Evolutionary conservation across 2,888 invertebrate species (phyloP).

Genomic region (Dorcus parallelipipedus): DNA sequence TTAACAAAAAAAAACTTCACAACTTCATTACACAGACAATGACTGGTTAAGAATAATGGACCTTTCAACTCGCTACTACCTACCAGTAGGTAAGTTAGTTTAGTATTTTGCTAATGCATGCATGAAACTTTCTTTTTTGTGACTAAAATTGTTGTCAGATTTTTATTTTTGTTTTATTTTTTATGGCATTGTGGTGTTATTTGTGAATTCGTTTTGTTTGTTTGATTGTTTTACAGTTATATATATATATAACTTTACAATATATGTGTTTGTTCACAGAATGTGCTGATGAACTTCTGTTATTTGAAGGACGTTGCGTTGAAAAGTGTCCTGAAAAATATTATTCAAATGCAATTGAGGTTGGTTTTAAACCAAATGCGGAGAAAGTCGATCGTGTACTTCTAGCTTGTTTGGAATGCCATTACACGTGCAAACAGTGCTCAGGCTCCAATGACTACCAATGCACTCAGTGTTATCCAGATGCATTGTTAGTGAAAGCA

Average conservation of each 20-base stretch:
- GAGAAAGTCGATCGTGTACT: conserved; percentile 24
- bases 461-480: conserved; percentile 65
- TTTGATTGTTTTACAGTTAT: neutral
- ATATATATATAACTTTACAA: conserved; percentile 35
- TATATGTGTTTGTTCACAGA: conserved; percentile 59
- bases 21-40: neutral
- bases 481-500: conserved; percentile 55
- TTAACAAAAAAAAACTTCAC: neutral
- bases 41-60: neutral
- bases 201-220: neutral
- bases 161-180: conserved; percentile 25
- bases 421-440: conserved; percentile 72
- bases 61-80: neutral
- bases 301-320: conserved; percentile 60
- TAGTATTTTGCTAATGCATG: conserved; percentile 12
- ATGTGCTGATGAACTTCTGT: conserved; percentile 60
- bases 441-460: conserved; percentile 66
- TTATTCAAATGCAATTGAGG: conserved; percentile 35
- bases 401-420: conserved; percentile 60
- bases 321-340: conserved; percentile 50
- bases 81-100: conserved; percentile 32
- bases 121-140: conserved; percentile 23
- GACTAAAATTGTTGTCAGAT: conserved; percentile 44
- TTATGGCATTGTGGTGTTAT: neutral
- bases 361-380: conserved; percentile 17